Evolutionary conservation across 64 coral and sea anemone genomes (phyloP), one percentile per base, ranked within the genome.

Genomic region (Montipora sp.): DNA sequence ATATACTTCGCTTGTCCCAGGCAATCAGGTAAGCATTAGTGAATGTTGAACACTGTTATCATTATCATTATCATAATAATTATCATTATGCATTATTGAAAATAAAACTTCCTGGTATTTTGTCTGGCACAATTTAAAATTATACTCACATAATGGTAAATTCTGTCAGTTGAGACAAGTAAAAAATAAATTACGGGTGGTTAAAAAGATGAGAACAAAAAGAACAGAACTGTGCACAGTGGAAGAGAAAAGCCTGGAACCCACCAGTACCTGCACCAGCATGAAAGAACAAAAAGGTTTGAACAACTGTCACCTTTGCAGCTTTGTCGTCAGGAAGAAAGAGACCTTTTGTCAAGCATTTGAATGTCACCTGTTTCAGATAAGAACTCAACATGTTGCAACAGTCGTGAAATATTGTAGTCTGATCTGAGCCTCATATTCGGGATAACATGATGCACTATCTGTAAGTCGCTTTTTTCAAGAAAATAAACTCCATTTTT

Each of bases 291-390:
- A 22, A 83, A 36, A 48, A 45, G 65, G 65, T 70, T 85, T 70
- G 61, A 85, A 69, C 48, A 57, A 57, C 6, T 85, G 82, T 85
- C 82, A 85, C 82, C 82, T 85, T 85, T 85, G 51, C 82, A 22
- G 82, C 82, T 85, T 85, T 85, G 66, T 85, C 82, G 18, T 85
- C 82, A 85, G 82, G 82, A 71, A 85, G 82, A 85, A 85, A 85
- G 82, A 85, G 82, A 85, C 82, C 82, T 71, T 85, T 85, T 70
- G 82, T 85, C 82, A 85, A 85, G 82, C 82, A 85, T 85, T 85
- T 85, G 82, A 85, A 85, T 85, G 82, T 85, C 59, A 85, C 82
- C 82, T 85, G 63, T 85, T 63, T 85, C 82, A 85, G 82, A 85
- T n/a, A 85, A 85, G 82, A 85, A 85, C 82, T 85, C 65, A 85